phyloP scores from a whole-genome alignment of 92 coral and sea anemone genomes.

The Actinernus sp. region DNA sequence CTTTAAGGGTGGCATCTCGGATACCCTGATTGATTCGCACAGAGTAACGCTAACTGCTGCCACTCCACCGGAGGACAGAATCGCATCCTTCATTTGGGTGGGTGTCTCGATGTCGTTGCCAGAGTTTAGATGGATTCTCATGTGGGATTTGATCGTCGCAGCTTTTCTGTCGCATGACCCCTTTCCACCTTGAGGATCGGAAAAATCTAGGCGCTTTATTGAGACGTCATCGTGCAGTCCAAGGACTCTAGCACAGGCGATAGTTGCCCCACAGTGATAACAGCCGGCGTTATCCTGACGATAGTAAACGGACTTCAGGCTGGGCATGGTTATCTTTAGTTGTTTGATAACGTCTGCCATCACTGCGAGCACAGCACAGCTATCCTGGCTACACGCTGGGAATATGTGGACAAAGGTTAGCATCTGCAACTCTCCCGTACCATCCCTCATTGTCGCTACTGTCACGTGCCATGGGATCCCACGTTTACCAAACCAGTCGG shows the following conservation, averaged over 20 bases:
- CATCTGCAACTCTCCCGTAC: slow-evolving; percentile 15
- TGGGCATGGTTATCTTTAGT: slow-evolving; percentile 18
- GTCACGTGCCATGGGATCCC: slow-evolving; percentile 52
- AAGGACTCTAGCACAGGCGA: slow-evolving; percentile 45
- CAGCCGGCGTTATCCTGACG: slow-evolving; percentile 30
- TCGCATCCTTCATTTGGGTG: slow-evolving; percentile 59
- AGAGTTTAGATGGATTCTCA: slow-evolving; percentile 55
- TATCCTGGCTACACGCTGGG: slow-evolving; percentile 36
- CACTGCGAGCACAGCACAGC: slow-evolving; percentile 26
- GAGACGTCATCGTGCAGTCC: slow-evolving; percentile 58
- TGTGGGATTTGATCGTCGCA: slow-evolving; percentile 67
- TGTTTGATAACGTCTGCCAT: slow-evolving; percentile 34
- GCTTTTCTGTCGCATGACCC: slow-evolving; percentile 61
- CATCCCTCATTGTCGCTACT: slow-evolving; percentile 29
- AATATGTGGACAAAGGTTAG: slow-evolving; percentile 42
- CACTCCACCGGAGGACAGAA: slow-evolving; percentile 60
- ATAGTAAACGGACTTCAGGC: slow-evolving; percentile 10
- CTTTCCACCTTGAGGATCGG: slow-evolving; percentile 62
- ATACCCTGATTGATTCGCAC: slow-evolving; percentile 25
- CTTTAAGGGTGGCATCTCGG: slow-evolving; percentile 32
- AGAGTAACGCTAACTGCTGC: slow-evolving; percentile 45
- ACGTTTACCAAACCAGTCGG: slow-evolving; percentile 52
- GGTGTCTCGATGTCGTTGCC: slow-evolving; percentile 68
- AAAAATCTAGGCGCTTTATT: slow-evolving; percentile 54
- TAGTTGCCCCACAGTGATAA: slow-evolving; percentile 58